Evolutionary conservation across 2,113 vertebrate genomes (phyloP), one percentile per base, ranked within the genome.

Genomic region (Thryonomys swinderianus): DNA sequence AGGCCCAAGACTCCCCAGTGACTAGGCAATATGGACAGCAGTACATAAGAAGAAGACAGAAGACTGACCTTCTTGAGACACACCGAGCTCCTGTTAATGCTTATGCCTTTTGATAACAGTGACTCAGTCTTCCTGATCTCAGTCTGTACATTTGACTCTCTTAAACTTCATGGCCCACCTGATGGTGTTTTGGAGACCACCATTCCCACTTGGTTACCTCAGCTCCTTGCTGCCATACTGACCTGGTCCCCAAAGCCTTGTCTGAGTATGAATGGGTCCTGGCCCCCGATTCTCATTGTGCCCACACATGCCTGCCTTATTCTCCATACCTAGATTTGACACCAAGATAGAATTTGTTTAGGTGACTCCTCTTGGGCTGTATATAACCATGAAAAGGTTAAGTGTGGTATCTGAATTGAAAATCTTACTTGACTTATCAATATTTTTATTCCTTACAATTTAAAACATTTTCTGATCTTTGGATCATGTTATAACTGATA

Each of bases 391-490:
- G 23, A 42, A 92, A 40, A 42, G 71, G 40, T 16, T 45, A 53
- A 90, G 20, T 27, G 34, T 85, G 23, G 37, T 62, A 4, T 74
- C 57, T 42, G 30, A 92, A 85, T 62, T 71, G 40, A 87, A 85
- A 95, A 42, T 82, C 48, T 82, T 55, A 10, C 25, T 95, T 90
- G 14, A 32, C 37, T 78, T 45, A 61, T 59, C 84, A 57, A 87
- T 25, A 57, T 94, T 40, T 83, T 83, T 79, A 16, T 83, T 61
- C 48, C 48, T 88, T 67, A 88, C 30, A 62, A 62, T 42, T 96
- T 92, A 95, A 95, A 83, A 82, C 25, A 85, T 71, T 79, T 67
- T 42, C 48, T 79, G 61, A 73, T 67, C 84, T 89, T 94, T 82
- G 76, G 92, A 62, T 61, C 23, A 32, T 64, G 79, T 57, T 48